Evolutionary conservation across 92 coral and sea anemone genomes (phyloP).

Genomic region (Palythoa grandiflora): DNA sequence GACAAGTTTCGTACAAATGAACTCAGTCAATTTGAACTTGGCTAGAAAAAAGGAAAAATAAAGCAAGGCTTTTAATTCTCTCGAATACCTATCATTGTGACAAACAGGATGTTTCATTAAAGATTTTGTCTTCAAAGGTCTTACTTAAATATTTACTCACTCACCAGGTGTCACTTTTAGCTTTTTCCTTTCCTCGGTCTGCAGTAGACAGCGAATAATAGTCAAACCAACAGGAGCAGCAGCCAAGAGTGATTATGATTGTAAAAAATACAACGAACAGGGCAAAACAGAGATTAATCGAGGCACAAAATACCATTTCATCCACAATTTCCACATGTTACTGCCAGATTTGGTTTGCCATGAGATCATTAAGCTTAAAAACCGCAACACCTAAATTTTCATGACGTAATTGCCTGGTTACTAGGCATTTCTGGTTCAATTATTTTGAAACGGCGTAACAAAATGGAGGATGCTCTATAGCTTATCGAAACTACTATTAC

Average conservation of each 20-base stretch:
- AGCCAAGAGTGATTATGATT: slow-evolving; percentile 91
- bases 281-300: slow-evolving; percentile 96
- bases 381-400: background rate
- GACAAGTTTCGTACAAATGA: slow-evolving; percentile 41
- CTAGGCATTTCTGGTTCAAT: background rate
- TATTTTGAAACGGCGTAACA: background rate
- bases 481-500: background rate
- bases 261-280: slow-evolving; percentile 93
- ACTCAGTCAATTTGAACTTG: slow-evolving; percentile 66
- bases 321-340: slow-evolving; percentile 74
- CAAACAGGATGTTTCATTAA: no score
- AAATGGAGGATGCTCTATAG: background rate
- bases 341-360: slow-evolving; percentile 18
- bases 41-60: slow-evolving; percentile 32
- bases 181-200: slow-evolving; percentile 82
- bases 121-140: no score
- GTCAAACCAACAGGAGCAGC: slow-evolving; percentile 99
- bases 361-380: slow-evolving; percentile 30
- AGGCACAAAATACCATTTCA: slow-evolving; percentile 99
- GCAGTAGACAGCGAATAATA: slow-evolving; percentile 87
- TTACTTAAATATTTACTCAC: background rate
- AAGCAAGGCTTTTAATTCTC: background rate
- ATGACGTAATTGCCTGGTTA: slow-evolving; percentile 55
- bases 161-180: slow-evolving; percentile 87
- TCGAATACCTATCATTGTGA: background rate